These are phyloP conservation scores for Chrysemys picta DNA, from an alignment of 2,113 vertebrate species.

Conservation along the genomic window DNA sequence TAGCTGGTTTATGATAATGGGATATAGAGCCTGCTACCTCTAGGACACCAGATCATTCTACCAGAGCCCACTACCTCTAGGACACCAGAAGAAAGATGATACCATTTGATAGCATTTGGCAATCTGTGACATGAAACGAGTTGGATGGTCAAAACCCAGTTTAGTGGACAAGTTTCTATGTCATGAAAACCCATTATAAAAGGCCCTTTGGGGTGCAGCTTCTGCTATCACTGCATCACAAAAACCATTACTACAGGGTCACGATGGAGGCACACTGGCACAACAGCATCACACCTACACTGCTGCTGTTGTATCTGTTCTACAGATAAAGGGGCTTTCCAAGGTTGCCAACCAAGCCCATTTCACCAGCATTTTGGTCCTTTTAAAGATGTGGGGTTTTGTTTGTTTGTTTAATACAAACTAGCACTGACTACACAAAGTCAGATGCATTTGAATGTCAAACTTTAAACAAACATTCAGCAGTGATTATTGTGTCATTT, in stretches of 20 bases:
- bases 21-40: too few relatives aligned
- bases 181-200: not conserved
- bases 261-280: not conserved
- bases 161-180: not conserved
- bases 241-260: not conserved
- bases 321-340: not conserved
- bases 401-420: not conserved
- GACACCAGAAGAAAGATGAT: not conserved
- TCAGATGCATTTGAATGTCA: fast-evolving
- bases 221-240: not conserved
- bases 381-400: not conserved
- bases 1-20: fast-evolving
- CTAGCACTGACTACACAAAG: not conserved
- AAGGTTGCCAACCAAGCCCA: not conserved
- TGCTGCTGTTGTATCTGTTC: not conserved
- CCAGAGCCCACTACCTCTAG: too few relatives aligned
- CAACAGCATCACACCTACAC: not conserved
- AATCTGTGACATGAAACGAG: not conserved
- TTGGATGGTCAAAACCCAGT: not conserved
- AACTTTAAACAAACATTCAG: not conserved
- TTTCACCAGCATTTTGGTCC: not conserved
- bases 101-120: not conserved
- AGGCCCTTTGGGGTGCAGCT: not conserved
- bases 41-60: fast-evolving
- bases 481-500: not conserved